Percentiles rank a stretch among this genome's conserved stretches.
Conservation (phyloP, 1,140 invertebrate species). For the Hirudo medicinalis region DNA sequence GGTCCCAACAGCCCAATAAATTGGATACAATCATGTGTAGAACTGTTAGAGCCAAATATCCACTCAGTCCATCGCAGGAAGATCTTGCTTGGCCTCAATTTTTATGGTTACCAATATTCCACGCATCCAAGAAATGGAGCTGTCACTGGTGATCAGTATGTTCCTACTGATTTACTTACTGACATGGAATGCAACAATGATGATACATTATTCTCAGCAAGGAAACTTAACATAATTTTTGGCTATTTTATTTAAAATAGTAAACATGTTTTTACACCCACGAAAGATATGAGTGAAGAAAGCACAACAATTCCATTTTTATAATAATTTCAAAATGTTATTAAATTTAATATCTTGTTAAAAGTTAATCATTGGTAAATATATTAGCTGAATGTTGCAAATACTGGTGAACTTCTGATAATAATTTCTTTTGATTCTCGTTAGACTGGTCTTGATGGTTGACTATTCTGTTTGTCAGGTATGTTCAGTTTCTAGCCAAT, state of each 20-base stretch:
- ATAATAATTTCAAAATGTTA: too few relatives aligned
- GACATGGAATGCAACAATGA: not conserved
- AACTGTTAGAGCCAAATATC: conserved; percentile 49
- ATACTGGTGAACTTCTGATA: too few relatives aligned
- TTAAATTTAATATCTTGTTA: too few relatives aligned
- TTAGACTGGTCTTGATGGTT: too few relatives aligned
- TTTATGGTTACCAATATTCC: conserved; percentile 80
- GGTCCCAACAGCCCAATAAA: conserved; percentile 69
- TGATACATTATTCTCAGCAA: not conserved
- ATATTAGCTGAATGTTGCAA: too few relatives aligned
- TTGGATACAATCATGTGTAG: conserved; percentile 68
- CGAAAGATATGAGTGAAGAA: too few relatives aligned
- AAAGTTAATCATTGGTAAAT: too few relatives aligned
- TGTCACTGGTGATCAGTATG: conserved; percentile 62
- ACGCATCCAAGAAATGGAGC: conserved; percentile 56
- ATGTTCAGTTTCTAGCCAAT: conserved; percentile 41
- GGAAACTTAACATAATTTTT: not conserved
- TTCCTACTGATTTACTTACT: conserved; percentile 39
- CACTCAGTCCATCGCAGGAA: conserved; percentile 52
- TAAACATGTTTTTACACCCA: too few relatives aligned
- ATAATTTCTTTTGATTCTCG: too few relatives aligned
- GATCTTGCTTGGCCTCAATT: conserved; percentile 77
- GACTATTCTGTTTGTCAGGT: conserved; percentile 29
- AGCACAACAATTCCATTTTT: too few relatives aligned
- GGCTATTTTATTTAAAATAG: too few relatives aligned